Evolutionary conservation across 2,113 vertebrate genomes (phyloP).

Genomic region (Phrynocephalus versicolor): DNA sequence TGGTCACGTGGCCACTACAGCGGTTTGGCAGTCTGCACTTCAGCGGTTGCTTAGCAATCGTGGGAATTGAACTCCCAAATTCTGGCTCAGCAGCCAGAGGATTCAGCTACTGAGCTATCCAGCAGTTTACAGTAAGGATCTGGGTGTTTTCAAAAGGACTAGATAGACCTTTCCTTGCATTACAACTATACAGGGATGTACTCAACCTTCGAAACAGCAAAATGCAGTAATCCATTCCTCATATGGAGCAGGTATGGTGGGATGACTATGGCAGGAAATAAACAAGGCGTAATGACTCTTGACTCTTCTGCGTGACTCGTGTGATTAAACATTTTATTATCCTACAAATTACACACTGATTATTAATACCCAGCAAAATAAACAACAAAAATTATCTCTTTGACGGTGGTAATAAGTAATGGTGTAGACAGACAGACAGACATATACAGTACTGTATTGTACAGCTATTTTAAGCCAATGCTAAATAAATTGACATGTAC

Average conservation of each 20-base stretch:
- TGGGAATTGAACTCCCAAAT: too few relatives aligned
- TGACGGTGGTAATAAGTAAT: neutral
- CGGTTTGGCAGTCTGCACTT: too few relatives aligned
- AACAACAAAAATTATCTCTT: rapidly evolving
- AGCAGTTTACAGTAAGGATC: neutral
- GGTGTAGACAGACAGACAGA: too few relatives aligned
- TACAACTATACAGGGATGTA: neutral
- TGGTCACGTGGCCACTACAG: too few relatives aligned
- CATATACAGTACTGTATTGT: too few relatives aligned
- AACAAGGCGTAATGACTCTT: neutral
- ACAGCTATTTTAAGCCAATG: too few relatives aligned
- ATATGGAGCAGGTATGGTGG: neutral
- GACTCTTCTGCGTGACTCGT: neutral
- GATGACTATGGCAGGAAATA: neutral
- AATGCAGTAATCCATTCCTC: neutral
- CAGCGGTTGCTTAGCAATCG: too few relatives aligned
- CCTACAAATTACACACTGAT: neutral
- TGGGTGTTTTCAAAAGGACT: neutral
- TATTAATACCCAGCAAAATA: neutral
- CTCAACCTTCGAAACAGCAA: neutral
- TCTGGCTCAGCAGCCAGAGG: too few relatives aligned
- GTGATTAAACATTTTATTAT: neutral
- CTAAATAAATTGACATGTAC: neutral
- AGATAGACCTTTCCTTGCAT: neutral
- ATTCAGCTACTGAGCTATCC: too few relatives aligned